A percentile compares a stretch with the other conserved stretches of the same genome.
Evolutionary conservation across 2,113 vertebrate genomes (phyloP).

Genomic region (Lophius piscatorius): DNA sequence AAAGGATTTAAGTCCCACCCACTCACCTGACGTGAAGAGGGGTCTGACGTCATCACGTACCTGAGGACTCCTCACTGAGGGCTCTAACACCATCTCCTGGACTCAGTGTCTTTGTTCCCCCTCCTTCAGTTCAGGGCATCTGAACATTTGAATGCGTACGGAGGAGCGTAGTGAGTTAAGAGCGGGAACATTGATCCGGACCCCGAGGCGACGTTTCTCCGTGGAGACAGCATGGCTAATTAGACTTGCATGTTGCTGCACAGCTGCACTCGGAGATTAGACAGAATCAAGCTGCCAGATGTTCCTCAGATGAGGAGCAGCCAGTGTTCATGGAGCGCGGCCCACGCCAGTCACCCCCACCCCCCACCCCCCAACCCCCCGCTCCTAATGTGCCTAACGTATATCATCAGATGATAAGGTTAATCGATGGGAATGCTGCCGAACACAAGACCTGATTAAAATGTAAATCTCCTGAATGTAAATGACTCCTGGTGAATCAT

Average conservation of each 20-base stretch:
- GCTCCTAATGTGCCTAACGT: conserved; percentile 72
- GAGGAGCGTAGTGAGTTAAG: conserved; percentile 66
- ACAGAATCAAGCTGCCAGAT: conserved; percentile 82
- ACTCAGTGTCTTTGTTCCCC: conserved; percentile 56
- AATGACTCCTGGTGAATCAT: conserved; percentile 62
- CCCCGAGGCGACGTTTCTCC: conserved; percentile 78
- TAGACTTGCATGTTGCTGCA: conserved; percentile 80
- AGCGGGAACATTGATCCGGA: conserved; percentile 76
- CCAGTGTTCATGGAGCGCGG: conserved; percentile 64
- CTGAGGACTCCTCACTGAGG: too few species aligned
- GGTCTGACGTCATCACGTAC: conserved; percentile 28
- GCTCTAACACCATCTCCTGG: too few species aligned
- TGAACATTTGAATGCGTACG: conserved; percentile 40
- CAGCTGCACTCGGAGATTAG: conserved; percentile 83
- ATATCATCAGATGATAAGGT: conserved; percentile 75
- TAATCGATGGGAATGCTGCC: conserved; percentile 73
- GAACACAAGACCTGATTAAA: conserved; percentile 72
- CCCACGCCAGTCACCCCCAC: conserved; percentile 58
- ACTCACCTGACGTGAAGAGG: too few species aligned
- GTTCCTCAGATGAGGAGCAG: conserved; percentile 81
- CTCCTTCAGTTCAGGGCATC: conserved; percentile 33
- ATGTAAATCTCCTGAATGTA: conserved; percentile 71
- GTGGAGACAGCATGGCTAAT: conserved; percentile 81
- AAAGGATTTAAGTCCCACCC: too few species aligned
- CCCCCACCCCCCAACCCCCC: too few species aligned